Percentiles rank a stretch among this genome's conserved stretches.
phyloP scores from a whole-genome alignment of 2,113 vertebrate genomes.

The Pseudopodoces humilis region DNA sequence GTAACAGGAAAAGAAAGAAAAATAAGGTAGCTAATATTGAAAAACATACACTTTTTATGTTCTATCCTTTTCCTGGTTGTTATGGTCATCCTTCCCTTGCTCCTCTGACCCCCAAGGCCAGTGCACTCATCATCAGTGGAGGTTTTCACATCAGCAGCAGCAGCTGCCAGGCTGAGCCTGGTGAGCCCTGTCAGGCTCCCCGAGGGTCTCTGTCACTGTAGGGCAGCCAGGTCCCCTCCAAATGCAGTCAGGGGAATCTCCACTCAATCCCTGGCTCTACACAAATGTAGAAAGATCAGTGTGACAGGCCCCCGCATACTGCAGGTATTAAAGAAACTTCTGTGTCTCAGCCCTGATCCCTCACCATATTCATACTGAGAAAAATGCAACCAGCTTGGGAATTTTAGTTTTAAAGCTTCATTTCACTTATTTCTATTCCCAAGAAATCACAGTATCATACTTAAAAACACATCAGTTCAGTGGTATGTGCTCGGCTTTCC shows the following conservation, averaged over 20 bases:
- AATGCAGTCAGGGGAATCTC: background rate
- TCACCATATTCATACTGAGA: background rate
- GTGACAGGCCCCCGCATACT: rapidly evolving
- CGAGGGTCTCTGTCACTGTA: background rate
- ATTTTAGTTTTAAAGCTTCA: background rate
- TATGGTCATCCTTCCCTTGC: background rate
- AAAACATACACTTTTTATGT: background rate
- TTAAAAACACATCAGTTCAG: background rate
- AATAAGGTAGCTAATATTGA: background rate
- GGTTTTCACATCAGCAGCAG: background rate
- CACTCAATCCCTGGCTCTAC: background rate
- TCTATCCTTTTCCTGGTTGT: background rate
- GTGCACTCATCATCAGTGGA: background rate
- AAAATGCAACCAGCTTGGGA: background rate
- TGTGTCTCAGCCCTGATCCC: background rate
- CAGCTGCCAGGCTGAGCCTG: background rate
- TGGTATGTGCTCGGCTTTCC: background rate
- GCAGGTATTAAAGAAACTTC: background rate
- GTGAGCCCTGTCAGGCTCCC: rapidly evolving
- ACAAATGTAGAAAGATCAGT: background rate
- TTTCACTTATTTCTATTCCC: background rate
- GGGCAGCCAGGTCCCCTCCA: background rate
- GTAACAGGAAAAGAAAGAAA: background rate
- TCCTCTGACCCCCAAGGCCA: background rate
- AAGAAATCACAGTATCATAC: background rate